These are phyloP conservation scores for Anableps anableps DNA, from an alignment of 2,797 vertebrate species.

Conservation along the genomic window DNA sequence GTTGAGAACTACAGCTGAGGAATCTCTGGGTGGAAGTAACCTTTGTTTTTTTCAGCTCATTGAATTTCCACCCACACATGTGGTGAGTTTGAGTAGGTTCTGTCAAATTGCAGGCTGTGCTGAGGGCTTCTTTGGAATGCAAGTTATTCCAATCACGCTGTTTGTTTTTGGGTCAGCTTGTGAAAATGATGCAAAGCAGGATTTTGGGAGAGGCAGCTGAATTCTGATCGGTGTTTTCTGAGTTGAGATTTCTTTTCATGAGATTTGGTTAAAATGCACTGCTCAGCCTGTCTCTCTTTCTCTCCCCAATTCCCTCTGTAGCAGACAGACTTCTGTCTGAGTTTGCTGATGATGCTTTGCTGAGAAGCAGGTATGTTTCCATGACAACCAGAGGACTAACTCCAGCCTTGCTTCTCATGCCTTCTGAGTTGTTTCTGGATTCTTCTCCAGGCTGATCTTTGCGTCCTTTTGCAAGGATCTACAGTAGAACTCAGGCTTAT, in stretches of 20 bases:
- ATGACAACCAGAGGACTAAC: constrained; percentile 75
- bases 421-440: constrained; percentile 40
- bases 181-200: constrained; percentile 3
- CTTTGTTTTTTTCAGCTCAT: constrained; percentile 44
- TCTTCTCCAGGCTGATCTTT: constrained; percentile 29
- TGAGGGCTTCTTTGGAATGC: constrained; percentile 48
- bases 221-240: constrained; percentile 27
- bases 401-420: constrained; percentile 40
- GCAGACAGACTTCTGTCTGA: constrained; percentile 49
- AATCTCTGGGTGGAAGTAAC: constrained; percentile 28
- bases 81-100: constrained; percentile 40
- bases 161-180: not conserved
- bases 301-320: constrained; percentile 26
- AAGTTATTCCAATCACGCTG: constrained; percentile 35
- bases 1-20: constrained; percentile 2
- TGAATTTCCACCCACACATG: constrained; percentile 62
- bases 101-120: constrained; percentile 47
- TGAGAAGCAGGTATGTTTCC: constrained; percentile 76
- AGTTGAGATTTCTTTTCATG: constrained; percentile 10
- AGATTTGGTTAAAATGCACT: constrained; percentile 31
- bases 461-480: constrained; percentile 8
- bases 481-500: not conserved
- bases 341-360: constrained; percentile 62
- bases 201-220: constrained; percentile 3
- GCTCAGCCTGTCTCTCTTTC: not conserved